These are phyloP conservation scores for Rhinoderma darwinii DNA, from an alignment of 2,113 vertebrate species.

Conservation along the genomic window DNA sequence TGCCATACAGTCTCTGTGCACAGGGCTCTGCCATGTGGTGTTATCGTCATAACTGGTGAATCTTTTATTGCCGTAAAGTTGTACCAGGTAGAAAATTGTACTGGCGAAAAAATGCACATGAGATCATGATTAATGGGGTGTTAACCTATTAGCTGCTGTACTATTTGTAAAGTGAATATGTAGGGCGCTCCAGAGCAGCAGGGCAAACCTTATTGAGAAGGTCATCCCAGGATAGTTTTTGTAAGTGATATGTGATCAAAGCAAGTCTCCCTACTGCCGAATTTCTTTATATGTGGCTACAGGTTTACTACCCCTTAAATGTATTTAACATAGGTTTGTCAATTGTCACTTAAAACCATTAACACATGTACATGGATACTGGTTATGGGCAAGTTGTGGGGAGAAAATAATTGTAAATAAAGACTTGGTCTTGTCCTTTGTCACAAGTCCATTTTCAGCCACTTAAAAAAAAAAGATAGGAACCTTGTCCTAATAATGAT, in stretches of 20 bases:
- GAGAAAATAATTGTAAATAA: neutral
- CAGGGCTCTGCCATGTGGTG: too few relatives aligned
- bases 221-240: neutral
- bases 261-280: neutral
- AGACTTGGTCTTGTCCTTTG: neutral
- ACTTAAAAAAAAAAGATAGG: too few relatives aligned
- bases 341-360: neutral
- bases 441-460: too few relatives aligned
- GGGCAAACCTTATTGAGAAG: neutral
- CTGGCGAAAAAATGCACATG: neutral
- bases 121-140: neutral
- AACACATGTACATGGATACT: neutral
- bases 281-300: neutral
- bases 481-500: too few relatives aligned
- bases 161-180: neutral
- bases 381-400: neutral
- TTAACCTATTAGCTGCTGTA: neutral
- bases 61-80: neutral
- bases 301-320: neutral
- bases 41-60: neutral
- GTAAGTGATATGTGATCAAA: slow-evolving; percentile 14
- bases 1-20: too few relatives aligned
- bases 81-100: neutral
- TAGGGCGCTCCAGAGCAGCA: neutral
- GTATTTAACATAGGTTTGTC: neutral